Percentiles rank a stretch among this genome's conserved stretches.
Conservation (phyloP, 2,113 vertebrate genomes). For the Pachyramphus minor region DNA sequence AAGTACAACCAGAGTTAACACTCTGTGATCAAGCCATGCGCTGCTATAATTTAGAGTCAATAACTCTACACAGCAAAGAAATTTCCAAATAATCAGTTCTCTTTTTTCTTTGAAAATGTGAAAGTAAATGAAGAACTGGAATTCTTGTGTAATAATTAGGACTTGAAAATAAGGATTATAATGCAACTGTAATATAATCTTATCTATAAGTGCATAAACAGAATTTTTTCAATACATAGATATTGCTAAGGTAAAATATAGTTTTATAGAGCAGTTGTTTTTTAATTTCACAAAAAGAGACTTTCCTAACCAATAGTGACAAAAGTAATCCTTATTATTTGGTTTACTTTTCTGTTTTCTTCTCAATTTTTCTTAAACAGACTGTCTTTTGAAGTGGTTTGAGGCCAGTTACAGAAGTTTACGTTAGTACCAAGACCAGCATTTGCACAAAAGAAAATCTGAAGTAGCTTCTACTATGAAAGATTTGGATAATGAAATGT, state of each 20-base stretch:
- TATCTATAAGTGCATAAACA: neutral
- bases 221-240: neutral
- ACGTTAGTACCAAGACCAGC: neutral
- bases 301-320: neutral
- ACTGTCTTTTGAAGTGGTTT: neutral
- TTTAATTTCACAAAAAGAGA: neutral
- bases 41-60: neutral
- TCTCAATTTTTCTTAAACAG: neutral
- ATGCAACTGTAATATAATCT: neutral
- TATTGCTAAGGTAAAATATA: neutral
- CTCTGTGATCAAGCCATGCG: neutral
- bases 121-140: neutral
- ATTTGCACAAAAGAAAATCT: neutral
- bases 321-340: neutral
- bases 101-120: neutral
- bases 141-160: neutral
- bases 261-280: neutral
- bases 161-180: neutral
- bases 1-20: neutral
- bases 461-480: neutral
- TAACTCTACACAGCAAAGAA: neutral
- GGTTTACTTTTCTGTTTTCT: neutral
- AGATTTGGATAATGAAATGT: neutral
- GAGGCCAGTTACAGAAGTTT: neutral
- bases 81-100: neutral